phyloP scores from a whole-genome alignment of 2,113 vertebrate species.

The Micromys minutus region DNA sequence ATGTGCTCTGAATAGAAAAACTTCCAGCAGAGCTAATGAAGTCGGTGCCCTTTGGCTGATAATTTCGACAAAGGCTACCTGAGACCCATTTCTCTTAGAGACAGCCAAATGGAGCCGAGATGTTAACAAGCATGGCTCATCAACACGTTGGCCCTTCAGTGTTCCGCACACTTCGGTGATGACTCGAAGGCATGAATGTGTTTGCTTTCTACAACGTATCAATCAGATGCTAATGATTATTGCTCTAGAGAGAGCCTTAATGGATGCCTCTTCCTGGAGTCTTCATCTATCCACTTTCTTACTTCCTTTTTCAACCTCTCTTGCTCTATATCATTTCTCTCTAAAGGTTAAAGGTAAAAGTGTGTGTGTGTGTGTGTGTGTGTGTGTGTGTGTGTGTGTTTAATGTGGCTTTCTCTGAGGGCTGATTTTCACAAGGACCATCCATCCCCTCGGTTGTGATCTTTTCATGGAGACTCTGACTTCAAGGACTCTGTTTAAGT shows the following conservation, averaged over 20 bases:
- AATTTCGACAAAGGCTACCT: constrained; percentile 55
- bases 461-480: neutral
- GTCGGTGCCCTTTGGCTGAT: constrained; percentile 61
- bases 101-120: constrained; percentile 57
- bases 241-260: constrained; percentile 71
- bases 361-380: constrained; percentile 41
- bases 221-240: constrained; percentile 70
- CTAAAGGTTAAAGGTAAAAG: constrained; percentile 63
- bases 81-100: constrained; percentile 64
- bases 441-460: neutral
- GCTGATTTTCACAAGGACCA: neutral
- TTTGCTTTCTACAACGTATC: constrained; percentile 67
- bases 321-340: constrained; percentile 57
- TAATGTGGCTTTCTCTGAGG: constrained; percentile 13
- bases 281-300: constrained; percentile 70
- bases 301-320: constrained; percentile 66
- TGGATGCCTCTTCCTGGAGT: constrained; percentile 69
- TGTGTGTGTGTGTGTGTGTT: neutral
- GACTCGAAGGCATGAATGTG: constrained; percentile 57
- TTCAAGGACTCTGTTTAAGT: neutral
- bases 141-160: constrained; percentile 28
- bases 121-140: constrained; percentile 37
- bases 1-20: constrained; percentile 1
- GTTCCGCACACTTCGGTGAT: neutral
- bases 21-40: constrained; percentile 35